Conservation (phyloP, 2,888 invertebrate genomes). For the Acholoe squamosa region DNA sequence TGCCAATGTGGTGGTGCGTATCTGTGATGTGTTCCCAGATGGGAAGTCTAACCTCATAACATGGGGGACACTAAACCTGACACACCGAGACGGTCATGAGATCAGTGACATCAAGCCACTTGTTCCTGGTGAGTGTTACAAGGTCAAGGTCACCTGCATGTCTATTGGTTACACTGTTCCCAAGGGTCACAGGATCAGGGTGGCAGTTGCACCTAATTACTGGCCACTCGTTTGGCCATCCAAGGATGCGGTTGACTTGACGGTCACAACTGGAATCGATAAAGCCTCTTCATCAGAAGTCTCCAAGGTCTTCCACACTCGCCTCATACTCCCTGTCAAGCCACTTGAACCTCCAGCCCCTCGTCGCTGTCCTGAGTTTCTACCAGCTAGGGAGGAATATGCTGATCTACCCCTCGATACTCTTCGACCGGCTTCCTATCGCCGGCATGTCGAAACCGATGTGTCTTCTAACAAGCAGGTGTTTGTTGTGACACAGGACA, state of each 20-base stretch:
- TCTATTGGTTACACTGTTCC: conserved; percentile 47
- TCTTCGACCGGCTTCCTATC: neutral
- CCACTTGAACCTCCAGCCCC: neutral
- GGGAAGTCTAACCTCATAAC: conserved; percentile 61
- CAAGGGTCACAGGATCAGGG: conserved; percentile 30
- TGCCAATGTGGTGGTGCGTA: conserved; percentile 18
- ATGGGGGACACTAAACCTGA: conserved; percentile 62
- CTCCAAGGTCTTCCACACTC: neutral
- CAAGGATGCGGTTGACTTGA: neutral
- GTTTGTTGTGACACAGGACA: conserved; percentile 42
- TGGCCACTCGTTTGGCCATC: conserved; percentile 61
- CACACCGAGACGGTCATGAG: conserved; percentile 62
- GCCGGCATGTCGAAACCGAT: neutral
- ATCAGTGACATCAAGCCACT: conserved; percentile 28
- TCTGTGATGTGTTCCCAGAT: conserved; percentile 63
- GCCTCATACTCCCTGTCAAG: conserved; percentile 5
- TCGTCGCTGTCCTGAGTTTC: neutral
- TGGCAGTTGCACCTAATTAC: conserved; percentile 46
- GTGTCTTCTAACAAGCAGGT: neutral
- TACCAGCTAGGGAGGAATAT: neutral
- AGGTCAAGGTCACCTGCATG: conserved; percentile 38
- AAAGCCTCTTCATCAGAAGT: neutral
- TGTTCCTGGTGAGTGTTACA: conserved; percentile 49
- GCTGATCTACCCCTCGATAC: neutral
- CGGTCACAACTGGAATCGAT: conserved; percentile 37